Percentiles rank a stretch among this genome's conserved stretches.
Evolutionary conservation across 2,113 vertebrate species (phyloP).

Genomic region (Dermatemys mawii): DNA sequence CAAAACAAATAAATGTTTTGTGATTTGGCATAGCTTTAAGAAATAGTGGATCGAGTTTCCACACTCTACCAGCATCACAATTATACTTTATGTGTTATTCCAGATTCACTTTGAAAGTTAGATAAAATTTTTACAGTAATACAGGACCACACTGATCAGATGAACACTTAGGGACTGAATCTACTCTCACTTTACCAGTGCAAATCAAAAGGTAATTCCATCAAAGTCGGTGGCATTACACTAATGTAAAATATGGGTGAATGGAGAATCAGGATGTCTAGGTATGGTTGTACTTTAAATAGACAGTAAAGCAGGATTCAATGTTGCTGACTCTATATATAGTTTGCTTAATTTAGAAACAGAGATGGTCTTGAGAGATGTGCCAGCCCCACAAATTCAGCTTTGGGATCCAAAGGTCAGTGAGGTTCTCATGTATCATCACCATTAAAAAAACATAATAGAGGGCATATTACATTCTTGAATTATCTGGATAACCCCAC

Average conservation of each 20-base stretch:
- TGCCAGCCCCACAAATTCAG: neutral
- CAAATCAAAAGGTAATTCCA: neutral
- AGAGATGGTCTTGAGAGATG: neutral
- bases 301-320: too few relatives aligned
- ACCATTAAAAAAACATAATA: accelerated
- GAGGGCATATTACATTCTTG: accelerated
- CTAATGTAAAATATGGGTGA: too few relatives aligned
- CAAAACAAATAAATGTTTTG: slow-evolving; percentile 48
- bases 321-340: neutral
- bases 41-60: neutral
- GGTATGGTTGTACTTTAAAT: too few relatives aligned
- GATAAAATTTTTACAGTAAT: too few relatives aligned
- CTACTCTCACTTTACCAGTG: neutral
- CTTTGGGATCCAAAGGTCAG: neutral
- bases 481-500: neutral
- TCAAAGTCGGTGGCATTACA: neutral
- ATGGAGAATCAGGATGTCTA: too few relatives aligned
- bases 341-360: accelerated
- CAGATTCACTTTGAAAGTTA: slow-evolving; percentile 27
- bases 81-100: neutral
- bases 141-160: neutral
- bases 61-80: neutral
- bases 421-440: accelerated
- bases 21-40: neutral
- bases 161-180: neutral